Percentiles rank a stretch among this genome's conserved stretches.
These are phyloP conservation scores for Eurytoma adleriae DNA, from an alignment of 2,888 invertebrate genomes.

Conservation along the genomic window DNA sequence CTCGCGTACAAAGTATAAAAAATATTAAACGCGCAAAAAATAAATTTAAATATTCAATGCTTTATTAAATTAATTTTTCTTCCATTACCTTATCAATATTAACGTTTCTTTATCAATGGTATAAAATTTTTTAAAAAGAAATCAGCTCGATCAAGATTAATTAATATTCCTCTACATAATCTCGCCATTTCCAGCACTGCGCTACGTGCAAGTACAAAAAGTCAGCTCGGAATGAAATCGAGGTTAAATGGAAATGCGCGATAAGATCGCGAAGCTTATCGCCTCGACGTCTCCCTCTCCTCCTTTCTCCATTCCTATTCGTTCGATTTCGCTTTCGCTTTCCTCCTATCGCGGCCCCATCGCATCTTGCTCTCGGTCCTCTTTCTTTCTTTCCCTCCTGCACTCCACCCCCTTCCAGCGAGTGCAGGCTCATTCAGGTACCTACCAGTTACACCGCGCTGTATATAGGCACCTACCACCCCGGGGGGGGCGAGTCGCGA, in stretches of 20 bases:
- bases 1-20: too few species aligned
- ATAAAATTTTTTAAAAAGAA: too few species aligned
- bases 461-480: too few species aligned
- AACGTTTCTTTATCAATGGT: too few species aligned
- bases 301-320: background rate
- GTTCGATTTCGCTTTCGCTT: slow-evolving; percentile 44
- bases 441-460: too few species aligned
- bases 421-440: too few species aligned
- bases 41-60: too few species aligned
- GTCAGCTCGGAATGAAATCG: slow-evolving; percentile 30
- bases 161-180: too few species aligned
- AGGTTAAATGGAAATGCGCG: slow-evolving; percentile 43
- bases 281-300: slow-evolving; percentile 17
- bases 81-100: background rate
- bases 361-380: slow-evolving; percentile 9
- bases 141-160: too few species aligned
- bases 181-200: too few species aligned
- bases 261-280: slow-evolving; percentile 42
- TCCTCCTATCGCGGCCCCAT: slow-evolving; percentile 42
- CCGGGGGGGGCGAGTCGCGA: background rate
- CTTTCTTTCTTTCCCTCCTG: slow-evolving; percentile 1
- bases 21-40: too few species aligned
- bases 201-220: slow-evolving; percentile 2
- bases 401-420: background rate
- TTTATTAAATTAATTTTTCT: background rate